phyloP scores from a whole-genome alignment of 1,140 invertebrate species.

The Glossosoma conforme region DNA sequence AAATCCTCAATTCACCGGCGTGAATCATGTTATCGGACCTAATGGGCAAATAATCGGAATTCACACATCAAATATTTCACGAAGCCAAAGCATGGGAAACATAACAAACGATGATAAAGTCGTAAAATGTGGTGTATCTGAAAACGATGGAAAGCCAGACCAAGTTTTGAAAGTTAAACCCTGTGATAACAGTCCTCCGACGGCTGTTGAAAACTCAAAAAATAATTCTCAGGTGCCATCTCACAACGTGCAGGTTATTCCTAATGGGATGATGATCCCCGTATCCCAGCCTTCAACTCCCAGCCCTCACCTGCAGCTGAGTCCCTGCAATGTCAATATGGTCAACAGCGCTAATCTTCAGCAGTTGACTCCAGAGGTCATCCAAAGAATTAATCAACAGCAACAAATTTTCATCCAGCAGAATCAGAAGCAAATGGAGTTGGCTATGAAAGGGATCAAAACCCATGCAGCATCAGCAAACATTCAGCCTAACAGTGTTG shows the following conservation, averaged over 20 bases:
- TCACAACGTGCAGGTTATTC: slow-evolving; percentile 19
- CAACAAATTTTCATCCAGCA: slow-evolving; percentile 54
- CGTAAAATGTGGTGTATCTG: background rate
- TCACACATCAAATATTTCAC: slow-evolving; percentile 42
- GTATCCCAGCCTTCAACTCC: slow-evolving; percentile 35
- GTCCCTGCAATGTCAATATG: slow-evolving; percentile 37
- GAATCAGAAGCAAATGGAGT: slow-evolving; percentile 51
- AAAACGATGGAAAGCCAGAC: slow-evolving; percentile 10
- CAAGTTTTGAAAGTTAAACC: slow-evolving; percentile 4
- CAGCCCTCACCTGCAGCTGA: slow-evolving; percentile 39
- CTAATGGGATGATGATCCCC: slow-evolving; percentile 16
- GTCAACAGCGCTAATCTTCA: slow-evolving; percentile 36
- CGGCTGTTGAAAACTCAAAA: slow-evolving; percentile 9
- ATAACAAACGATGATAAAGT: slow-evolving; percentile 15
- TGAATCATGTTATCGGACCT: slow-evolving; percentile 48
- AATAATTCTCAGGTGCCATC: slow-evolving; percentile 9
- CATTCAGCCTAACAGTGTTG: slow-evolving; percentile 32
- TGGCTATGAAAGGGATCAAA: slow-evolving; percentile 49
- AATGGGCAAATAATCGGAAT: slow-evolving; percentile 55
- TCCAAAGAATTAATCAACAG: slow-evolving; percentile 55
- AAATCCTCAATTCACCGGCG: slow-evolving; percentile 11
- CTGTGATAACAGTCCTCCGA: slow-evolving; percentile 3
- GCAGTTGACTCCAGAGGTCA: slow-evolving; percentile 48
- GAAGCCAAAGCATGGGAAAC: slow-evolving; percentile 30
- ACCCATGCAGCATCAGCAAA: slow-evolving; percentile 40